phyloP scores from a whole-genome alignment of 2,888 invertebrate genomes.

The Amblyjoppa fuscipennis region DNA sequence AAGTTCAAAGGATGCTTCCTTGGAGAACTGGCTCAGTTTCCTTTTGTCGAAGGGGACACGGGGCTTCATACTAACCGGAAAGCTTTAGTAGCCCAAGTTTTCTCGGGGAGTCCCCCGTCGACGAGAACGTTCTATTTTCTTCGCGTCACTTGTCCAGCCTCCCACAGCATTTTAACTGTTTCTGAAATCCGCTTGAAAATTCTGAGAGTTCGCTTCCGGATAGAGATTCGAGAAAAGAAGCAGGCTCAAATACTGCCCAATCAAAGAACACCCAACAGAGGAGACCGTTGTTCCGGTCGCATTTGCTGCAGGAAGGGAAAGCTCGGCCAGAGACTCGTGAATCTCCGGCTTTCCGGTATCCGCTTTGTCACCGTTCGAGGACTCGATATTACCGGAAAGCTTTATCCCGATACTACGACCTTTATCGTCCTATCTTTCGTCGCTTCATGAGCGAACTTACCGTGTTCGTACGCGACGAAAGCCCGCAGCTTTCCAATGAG shows the following conservation, averaged over 20 bases:
- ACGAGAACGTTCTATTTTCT: not conserved
- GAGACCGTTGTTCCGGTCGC: not conserved
- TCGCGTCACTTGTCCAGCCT: not conserved
- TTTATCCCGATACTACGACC: not conserved
- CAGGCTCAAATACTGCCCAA: not conserved
- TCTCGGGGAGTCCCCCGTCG: not conserved
- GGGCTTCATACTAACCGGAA: not conserved
- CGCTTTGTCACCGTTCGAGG: not conserved
- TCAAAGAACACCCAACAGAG: not conserved
- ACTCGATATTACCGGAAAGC: not conserved
- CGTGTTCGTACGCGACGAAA: not conserved
- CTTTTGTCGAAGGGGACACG: not conserved
- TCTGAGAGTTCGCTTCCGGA: not conserved
- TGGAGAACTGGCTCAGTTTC: not conserved
- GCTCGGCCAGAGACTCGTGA: not conserved
- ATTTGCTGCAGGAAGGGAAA: not conserved
- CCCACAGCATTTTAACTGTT: not conserved
- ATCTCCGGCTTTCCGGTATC: conserved; percentile 12
- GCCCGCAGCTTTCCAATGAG: not conserved
- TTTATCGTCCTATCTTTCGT: not conserved
- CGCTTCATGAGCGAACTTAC: not conserved
- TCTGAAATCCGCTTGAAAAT: not conserved
- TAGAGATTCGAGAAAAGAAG: not conserved
- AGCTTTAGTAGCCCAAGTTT: not conserved
- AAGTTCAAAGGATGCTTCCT: not conserved